Evolutionary conservation across 2,888 invertebrate species (phyloP).

Genomic region (Tenthredo distinguenda): DNA sequence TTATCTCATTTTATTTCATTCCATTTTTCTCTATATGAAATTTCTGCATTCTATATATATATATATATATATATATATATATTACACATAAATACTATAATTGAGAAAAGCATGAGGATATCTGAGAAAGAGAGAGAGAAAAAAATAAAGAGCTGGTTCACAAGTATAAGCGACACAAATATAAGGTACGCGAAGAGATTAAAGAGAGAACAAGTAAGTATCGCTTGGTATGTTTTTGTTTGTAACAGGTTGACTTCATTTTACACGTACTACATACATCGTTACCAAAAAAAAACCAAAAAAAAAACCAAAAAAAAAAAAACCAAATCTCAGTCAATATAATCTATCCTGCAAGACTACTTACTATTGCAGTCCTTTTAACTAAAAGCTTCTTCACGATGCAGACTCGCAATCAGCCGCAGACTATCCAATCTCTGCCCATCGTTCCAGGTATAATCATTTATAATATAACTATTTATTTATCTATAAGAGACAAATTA

Average conservation of each 20-base stretch:
- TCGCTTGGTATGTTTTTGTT: slow-evolving; percentile 38
- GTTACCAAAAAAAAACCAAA: background rate
- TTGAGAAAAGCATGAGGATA: background rate
- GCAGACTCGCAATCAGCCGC: slow-evolving; percentile 57
- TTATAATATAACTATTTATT: background rate
- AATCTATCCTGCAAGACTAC: slow-evolving; percentile 20
- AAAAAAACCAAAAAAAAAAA: slow-evolving; percentile 14
- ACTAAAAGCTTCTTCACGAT: slow-evolving; percentile 54
- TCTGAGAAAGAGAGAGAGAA: background rate
- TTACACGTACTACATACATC: slow-evolving; percentile 27
- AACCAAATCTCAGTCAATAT: background rate
- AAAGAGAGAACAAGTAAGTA: slow-evolving; percentile 21
- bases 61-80: background rate
- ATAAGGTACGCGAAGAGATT: background rate
- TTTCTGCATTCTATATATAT: background rate
- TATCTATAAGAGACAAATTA: too few relatives aligned
- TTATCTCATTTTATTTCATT: background rate
- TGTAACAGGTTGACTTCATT: slow-evolving; percentile 59
- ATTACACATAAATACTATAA: background rate
- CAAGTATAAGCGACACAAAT: too few relatives aligned
- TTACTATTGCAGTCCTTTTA: background rate
- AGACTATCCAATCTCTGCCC: slow-evolving; percentile 29
- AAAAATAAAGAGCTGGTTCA: background rate
- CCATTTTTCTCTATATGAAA: background rate
- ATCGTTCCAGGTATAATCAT: slow-evolving; percentile 39